Base-by-base conservation (phyloP, 2,113 vertebrate species). In the Elaphurus davidianus region DNA sequence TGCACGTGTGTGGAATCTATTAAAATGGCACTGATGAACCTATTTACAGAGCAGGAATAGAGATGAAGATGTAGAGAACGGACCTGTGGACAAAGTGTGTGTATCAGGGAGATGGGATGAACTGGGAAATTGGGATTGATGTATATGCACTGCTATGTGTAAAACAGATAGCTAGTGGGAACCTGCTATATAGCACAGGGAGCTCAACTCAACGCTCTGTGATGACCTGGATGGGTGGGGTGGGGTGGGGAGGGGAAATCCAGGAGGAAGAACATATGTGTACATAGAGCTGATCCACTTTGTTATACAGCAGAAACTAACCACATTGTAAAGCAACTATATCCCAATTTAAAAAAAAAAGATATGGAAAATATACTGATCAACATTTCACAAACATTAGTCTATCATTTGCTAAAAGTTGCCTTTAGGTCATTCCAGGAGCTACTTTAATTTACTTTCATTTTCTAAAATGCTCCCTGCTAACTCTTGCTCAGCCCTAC, bases 371-470 rank as follows among this genome's bases (percentile, higher is more conserved):
- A 89, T 94, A 81, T 74, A 36, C 6, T 47, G 50, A 19, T 52
- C 87, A 71, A 59, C 0, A 17, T 84, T 78, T 97, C 21, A 60
- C 4, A 78, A 57, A 92, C 45, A 60, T 57, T 62, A 62, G 50
- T 92, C 40, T 2, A 12, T 94, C 27, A 60, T 81, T 85, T 88
- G 28, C 43, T 95, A 79, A 87, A 74, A 92, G 2, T 5, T 54
- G 17, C 4, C 16, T 74, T 95, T 47, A 79, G 45, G 40, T 76
- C 45, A 90, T 94, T 74, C 36, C 0, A 81, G 57, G 27, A 1
- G 2, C 1, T 36, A 60, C 47, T 92, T 90, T 87, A 91, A 50
- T 55, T 90, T 54, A 83, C 16, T 93, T 95, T 82, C 9, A 6
- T 82, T 90, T 86, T 76, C 43, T 30, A 27, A 86, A 85, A 86